These are phyloP conservation scores for Elephas maximus DNA, from an alignment of 2,113 vertebrate genomes.

Conservation along the genomic window DNA sequence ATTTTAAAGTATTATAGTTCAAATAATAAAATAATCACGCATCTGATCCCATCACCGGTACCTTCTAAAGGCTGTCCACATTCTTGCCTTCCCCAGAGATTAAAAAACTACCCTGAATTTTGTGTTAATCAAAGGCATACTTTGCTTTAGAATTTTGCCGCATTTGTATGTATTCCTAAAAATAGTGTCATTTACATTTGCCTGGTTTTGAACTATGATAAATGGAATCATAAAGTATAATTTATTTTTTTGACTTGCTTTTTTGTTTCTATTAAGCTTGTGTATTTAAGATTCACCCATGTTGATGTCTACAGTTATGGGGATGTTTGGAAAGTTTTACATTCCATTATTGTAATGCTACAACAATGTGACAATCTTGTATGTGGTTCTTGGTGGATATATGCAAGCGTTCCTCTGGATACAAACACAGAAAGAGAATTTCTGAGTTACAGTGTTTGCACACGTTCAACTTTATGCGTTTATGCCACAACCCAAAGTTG, in stretches of 20 bases:
- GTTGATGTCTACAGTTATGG: not conserved
- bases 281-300: not conserved
- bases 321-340: not conserved
- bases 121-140: not conserved
- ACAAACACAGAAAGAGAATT: not conserved
- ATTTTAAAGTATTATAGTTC: not conserved
- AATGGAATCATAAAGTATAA: constrained; percentile 14
- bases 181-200: not conserved
- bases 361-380: not conserved
- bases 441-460: not conserved
- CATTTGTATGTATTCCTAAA: not conserved
- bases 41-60: not conserved
- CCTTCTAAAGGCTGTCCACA: not conserved
- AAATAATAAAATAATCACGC: not conserved
- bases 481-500: not conserved
- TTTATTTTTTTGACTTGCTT: not conserved
- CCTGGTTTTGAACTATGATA: not conserved
- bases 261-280: not conserved
- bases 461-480: not conserved
- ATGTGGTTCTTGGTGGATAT: not conserved
- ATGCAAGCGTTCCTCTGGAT: not conserved
- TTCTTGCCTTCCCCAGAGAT: not conserved
- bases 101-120: not conserved
- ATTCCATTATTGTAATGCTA: not conserved
- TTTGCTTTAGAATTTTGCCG: not conserved